Evolutionary conservation across 2,888 invertebrate genomes (phyloP).

Genomic region (Drosophila picticornis): DNA sequence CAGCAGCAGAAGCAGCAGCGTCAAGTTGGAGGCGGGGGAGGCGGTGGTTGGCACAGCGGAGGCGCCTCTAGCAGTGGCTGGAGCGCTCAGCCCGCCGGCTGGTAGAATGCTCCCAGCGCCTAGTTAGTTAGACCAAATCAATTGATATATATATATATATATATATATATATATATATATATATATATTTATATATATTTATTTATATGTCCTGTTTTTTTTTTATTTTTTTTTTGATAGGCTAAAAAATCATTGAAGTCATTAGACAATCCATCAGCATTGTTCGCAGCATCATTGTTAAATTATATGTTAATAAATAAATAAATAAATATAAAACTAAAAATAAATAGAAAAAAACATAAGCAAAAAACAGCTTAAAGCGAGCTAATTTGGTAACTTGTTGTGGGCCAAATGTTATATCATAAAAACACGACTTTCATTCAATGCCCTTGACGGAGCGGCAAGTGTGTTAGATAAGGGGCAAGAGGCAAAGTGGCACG

Average conservation of each 20-base stretch:
- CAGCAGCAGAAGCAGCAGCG: constrained; percentile 41
- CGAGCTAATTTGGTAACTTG: constrained; percentile 40
- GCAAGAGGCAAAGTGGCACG: not conserved
- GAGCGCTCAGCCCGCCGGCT: constrained; percentile 41
- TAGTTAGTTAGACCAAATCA: constrained; percentile 74
- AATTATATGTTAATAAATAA: constrained; percentile 59
- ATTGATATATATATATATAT: constrained; percentile 19
- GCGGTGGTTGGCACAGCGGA: constrained; percentile 21
- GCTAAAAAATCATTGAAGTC: constrained; percentile 56
- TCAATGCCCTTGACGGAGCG: constrained; percentile 39
- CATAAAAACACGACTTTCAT: constrained; percentile 47
- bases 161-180: not conserved
- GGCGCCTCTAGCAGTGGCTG: constrained; percentile 27
- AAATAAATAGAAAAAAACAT: not conserved
- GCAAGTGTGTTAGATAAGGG: constrained; percentile 1
- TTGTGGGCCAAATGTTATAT: constrained; percentile 47
- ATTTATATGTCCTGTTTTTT: constrained; percentile 32
- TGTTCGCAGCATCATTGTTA: constrained; percentile 46
- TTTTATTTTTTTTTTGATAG: constrained; percentile 71
- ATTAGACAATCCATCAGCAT: constrained; percentile 43
- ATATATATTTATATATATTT: not conserved
- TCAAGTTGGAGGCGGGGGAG: constrained; percentile 10
- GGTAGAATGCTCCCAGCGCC: constrained; percentile 46
- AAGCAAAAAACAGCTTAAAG: constrained; percentile 1
- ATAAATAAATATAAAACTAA: constrained; percentile 27